A percentile compares a stretch with the other conserved stretches of the same genome.
These are phyloP conservation scores for Pteruthius melanotis DNA, from an alignment of 2,113 vertebrate genomes.

Conservation along the genomic window DNA sequence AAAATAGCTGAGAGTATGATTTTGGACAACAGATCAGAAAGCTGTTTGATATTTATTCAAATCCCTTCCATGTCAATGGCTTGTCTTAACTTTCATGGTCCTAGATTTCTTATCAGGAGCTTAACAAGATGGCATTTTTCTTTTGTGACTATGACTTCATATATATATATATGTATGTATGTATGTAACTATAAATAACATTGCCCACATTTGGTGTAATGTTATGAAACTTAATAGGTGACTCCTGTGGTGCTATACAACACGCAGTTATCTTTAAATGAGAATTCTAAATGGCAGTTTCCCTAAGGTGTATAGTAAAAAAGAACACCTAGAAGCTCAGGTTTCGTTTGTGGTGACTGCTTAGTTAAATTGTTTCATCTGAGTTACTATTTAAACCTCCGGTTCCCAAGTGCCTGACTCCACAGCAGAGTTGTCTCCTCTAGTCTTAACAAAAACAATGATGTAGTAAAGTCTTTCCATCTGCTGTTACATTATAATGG, in stretches of 20 bases:
- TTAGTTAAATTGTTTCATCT: background rate
- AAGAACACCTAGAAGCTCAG: background rate
- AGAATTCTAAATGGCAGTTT: background rate
- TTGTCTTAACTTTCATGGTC: background rate
- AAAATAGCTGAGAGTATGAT: fast-evolving
- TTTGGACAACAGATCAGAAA: background rate
- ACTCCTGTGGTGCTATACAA: background rate
- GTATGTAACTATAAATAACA: background rate
- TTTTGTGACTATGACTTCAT: background rate
- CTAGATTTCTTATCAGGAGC: background rate
- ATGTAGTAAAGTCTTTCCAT: background rate
- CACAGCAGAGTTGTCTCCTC: background rate
- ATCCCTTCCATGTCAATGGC: background rate
- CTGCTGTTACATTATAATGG: background rate
- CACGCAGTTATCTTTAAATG: background rate
- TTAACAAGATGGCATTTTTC: background rate
- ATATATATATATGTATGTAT: background rate
- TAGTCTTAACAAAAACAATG: background rate
- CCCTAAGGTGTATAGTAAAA: background rate
- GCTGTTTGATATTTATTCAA: background rate
- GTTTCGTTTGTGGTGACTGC: background rate
- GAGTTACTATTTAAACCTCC: background rate
- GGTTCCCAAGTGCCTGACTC: background rate
- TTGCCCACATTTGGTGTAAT: background rate
- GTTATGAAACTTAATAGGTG: background rate